Percentiles rank a stretch among this genome's conserved stretches.
These are phyloP conservation scores for Paratrypauchen microcephalus DNA, from an alignment of 2,797 vertebrate genomes.

Conservation along the genomic window DNA sequence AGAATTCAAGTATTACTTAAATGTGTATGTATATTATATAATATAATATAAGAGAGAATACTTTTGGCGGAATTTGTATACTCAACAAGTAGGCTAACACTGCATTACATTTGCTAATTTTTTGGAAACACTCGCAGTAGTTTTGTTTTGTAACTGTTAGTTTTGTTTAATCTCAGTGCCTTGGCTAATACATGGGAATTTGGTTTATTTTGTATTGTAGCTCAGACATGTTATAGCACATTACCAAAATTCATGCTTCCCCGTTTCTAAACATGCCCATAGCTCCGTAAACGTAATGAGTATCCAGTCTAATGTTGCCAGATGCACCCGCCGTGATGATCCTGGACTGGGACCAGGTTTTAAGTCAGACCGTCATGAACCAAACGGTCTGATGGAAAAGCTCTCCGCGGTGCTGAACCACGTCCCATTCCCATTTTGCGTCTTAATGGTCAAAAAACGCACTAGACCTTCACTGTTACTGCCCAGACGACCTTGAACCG, in stretches of 20 bases:
- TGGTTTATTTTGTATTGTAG: neutral
- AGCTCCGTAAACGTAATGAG: neutral
- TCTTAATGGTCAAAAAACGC: slow-evolving; percentile 13
- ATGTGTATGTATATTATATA: no score
- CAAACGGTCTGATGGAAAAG: slow-evolving; percentile 17
- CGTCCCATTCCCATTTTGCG: neutral
- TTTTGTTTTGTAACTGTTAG: neutral
- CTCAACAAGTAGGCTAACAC: slow-evolving; percentile 11
- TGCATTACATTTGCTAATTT: no score
- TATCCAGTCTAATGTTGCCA: neutral
- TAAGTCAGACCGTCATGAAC: neutral
- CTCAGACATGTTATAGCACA: neutral
- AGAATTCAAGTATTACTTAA: no score
- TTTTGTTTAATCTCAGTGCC: neutral
- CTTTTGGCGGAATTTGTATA: neutral
- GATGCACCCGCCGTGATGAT: neutral
- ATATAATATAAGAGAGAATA: no score
- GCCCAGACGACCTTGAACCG: slow-evolving; percentile 21
- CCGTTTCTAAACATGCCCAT: neutral
- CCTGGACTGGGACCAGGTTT: slow-evolving; percentile 1
- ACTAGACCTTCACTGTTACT: slow-evolving; percentile 10
- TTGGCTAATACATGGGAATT: neutral
- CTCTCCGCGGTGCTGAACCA: slow-evolving; percentile 51
- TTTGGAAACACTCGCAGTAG: neutral
- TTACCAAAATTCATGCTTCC: neutral